Percentiles rank a stretch among this genome's conserved stretches.
Conservation (phyloP, 1,140 invertebrate species). For the Drosophila navojoa region DNA sequence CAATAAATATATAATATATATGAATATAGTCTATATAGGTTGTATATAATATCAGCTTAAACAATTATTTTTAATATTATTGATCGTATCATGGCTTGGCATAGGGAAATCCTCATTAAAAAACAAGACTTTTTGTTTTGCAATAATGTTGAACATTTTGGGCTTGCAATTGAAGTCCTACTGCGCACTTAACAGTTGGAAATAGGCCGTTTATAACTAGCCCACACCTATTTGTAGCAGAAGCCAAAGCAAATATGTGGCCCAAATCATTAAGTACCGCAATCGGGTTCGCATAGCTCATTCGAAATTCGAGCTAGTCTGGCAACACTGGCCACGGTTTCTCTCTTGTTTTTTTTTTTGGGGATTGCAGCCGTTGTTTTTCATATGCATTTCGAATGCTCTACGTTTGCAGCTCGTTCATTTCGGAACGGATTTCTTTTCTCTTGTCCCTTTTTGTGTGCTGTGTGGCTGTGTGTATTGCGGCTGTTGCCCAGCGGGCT, state of each 20-base stretch:
- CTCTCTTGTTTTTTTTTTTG: too few species aligned
- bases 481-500: conserved; percentile 51
- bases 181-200: too few species aligned
- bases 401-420: conserved; percentile 29
- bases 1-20: too few species aligned
- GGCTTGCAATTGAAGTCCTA: too few species aligned
- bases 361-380: conserved; percentile 22
- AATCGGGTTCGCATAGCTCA: conserved; percentile 14
- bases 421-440: conserved; percentile 9
- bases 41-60: too few species aligned
- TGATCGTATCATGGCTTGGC: too few species aligned
- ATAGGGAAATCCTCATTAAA: too few species aligned
- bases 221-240: background rate
- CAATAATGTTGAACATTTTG: too few species aligned
- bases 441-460: conserved; percentile 5
- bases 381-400: conserved; percentile 39
- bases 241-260: background rate
- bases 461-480: conserved; percentile 26
- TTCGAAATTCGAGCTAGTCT: conserved; percentile 41
- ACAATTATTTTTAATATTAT: too few species aligned
- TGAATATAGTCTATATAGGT: too few species aligned
- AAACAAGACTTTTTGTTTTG: too few species aligned
- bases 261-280: conserved; percentile 21
- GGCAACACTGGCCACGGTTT: conserved; percentile 9
- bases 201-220: background rate